Base-by-base conservation (phyloP, 2,797 vertebrate species). In the Pampus argenteus region DNA sequence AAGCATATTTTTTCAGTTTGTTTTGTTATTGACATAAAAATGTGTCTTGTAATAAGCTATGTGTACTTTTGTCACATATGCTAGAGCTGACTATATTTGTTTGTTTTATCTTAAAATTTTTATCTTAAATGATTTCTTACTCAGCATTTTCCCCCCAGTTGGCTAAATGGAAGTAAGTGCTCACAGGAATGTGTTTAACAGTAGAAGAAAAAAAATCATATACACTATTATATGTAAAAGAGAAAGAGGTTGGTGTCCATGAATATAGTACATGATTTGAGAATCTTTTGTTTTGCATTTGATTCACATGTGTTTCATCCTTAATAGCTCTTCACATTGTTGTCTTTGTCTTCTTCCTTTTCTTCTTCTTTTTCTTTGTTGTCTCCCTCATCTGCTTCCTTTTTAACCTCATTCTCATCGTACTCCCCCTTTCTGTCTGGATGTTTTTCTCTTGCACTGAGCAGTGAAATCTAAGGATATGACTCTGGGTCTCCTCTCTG, bases 361-460 rank as follows among this genome's bases (percentile, higher is more conserved):
- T 38, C n/a, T 57, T 64, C 23, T 9, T 66, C 40, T 22, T 52
- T 34, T 55, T 60, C 51, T 20, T n/a, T 52, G 23, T 60, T 17
- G 15, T 44, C 44, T 78, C 70, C 25, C 51, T 85, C 85, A 87
- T 78, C 64, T 47, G 17, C 65, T 45, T 57, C 42, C 67, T 76
- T 49, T 71, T 66, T 63, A 45, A 76, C 71, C 67, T 78, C 40
- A 25, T 50, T 57, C 59, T 52, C 42, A 17, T 61, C 66, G 34
- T 66, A 51, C 64, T 62, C 52, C 49, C 38, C 8, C 29, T 74
- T 66, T 79, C 45, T 66, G 58, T 44, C 48, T 51, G 48, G 67
- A 58, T 76, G 60, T 73, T 81, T 87, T 81, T 90, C 58, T 83
- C 83, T 89, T 89, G 79, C 82, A 79, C 45, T 72, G 63, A 74